These are phyloP conservation scores for Pterophyllum scalare DNA, from an alignment of 2,113 vertebrate genomes.

Conservation along the genomic window DNA sequence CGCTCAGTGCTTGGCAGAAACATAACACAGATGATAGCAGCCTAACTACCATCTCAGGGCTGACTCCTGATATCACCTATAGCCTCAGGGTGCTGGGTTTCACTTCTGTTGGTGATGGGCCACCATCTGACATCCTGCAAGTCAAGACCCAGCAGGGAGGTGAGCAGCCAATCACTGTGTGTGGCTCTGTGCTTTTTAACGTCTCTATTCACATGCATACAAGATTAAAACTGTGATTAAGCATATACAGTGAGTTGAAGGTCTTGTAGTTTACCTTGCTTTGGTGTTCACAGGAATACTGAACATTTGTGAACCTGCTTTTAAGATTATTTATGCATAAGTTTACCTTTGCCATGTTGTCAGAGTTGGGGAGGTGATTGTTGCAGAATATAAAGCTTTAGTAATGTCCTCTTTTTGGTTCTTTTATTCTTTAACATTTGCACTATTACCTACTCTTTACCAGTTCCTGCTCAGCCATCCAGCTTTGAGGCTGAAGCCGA, in stretches of 20 bases:
- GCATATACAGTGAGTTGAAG: background rate
- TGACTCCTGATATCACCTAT: slow-evolving; percentile 94
- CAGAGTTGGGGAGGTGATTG: background rate
- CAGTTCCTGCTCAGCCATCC: slow-evolving; percentile 93
- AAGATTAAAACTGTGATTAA: background rate
- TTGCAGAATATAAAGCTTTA: background rate
- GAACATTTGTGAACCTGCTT: background rate
- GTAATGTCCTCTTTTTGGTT: background rate
- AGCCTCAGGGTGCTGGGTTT: slow-evolving; percentile 94
- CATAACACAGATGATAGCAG: slow-evolving; percentile 94
- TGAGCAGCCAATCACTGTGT: slow-evolving; percentile 68
- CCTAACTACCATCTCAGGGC: slow-evolving; percentile 91
- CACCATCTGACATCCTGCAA: slow-evolving; percentile 92
- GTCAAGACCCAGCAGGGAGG: slow-evolving; percentile 96
- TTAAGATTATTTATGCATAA: background rate
- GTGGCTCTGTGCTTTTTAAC: slow-evolving; percentile 1
- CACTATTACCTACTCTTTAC: background rate
- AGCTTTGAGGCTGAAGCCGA: slow-evolving; percentile 94
- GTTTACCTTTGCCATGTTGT: background rate
- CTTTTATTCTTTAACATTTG: background rate
- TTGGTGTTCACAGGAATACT: background rate
- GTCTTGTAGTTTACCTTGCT: background rate
- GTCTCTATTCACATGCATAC: background rate
- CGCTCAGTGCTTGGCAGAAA: slow-evolving; percentile 92
- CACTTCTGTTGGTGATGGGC: slow-evolving; percentile 92